Percentiles rank a stretch among this genome's conserved stretches.
phyloP scores from a whole-genome alignment of 1,140 invertebrate genomes.

The Oedothorax gibbosus region DNA sequence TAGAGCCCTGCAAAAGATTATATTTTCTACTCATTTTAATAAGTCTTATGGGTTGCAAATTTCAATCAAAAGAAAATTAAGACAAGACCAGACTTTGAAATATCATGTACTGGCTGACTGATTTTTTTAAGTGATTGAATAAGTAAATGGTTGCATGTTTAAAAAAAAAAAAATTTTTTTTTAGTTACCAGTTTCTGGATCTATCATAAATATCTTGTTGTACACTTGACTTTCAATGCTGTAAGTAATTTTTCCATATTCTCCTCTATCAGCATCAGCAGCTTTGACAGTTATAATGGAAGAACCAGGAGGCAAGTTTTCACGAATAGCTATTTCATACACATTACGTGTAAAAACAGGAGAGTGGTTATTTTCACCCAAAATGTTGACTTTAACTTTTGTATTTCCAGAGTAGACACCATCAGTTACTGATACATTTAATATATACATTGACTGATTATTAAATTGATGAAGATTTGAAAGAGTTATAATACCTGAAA shows the following conservation, averaged over 20 bases:
- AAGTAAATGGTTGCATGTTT: neutral
- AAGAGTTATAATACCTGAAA: conserved; percentile 57
- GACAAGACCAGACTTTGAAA: no score
- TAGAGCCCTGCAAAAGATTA: no score
- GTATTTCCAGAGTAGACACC: conserved; percentile 90
- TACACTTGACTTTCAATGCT: conserved; percentile 84
- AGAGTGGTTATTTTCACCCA: conserved; percentile 82
- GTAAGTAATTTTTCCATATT: conserved; percentile 83
- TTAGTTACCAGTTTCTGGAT: conserved; percentile 72
- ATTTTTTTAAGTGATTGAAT: neutral
- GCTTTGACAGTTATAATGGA: conserved; percentile 74
- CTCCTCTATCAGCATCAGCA: conserved; percentile 79
- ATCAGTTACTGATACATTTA: conserved; percentile 94
- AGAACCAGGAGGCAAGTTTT: conserved; percentile 69
- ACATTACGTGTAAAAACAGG: conserved; percentile 82
- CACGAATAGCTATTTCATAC: conserved; percentile 75
- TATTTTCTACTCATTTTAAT: no score
- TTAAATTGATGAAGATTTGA: conserved; percentile 56
- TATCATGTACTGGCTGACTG: neutral
- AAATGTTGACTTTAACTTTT: conserved; percentile 74
- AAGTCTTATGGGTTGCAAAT: no score
- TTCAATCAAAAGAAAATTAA: no score
- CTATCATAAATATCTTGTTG: conserved; percentile 82
- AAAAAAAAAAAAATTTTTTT: neutral
- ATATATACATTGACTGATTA: conserved; percentile 48